These are phyloP conservation scores for Montipora efflorescens DNA, from an alignment of 64 coral and sea anemone species.

Conservation along the genomic window DNA sequence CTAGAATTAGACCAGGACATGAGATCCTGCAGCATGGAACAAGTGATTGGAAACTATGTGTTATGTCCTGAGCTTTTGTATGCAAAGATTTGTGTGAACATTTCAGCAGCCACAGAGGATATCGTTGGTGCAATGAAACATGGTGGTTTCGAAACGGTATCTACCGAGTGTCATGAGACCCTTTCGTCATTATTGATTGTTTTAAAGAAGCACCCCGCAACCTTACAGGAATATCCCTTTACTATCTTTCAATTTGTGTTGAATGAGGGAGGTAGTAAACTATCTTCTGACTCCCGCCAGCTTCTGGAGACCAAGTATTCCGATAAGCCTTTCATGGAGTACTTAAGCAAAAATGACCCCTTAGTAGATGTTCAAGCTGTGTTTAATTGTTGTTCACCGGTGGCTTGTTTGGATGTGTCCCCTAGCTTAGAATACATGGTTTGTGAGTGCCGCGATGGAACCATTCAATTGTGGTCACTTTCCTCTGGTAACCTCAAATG, in stretches of 20 bases:
- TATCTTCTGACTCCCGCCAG: background rate
- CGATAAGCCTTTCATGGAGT: background rate
- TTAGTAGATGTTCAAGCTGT: background rate
- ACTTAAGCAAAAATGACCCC: background rate
- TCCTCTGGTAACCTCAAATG: background rate
- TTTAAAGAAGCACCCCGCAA: background rate
- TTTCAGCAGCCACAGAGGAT: background rate
- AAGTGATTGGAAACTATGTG: background rate
- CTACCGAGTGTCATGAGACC: background rate
- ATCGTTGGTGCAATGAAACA: background rate
- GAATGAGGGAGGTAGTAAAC: background rate
- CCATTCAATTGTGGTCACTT: slow-evolving; percentile 24
- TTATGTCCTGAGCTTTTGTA: background rate
- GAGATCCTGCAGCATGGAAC: background rate
- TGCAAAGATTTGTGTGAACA: background rate
- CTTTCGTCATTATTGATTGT: background rate
- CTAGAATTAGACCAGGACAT: background rate
- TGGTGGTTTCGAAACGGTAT: background rate
- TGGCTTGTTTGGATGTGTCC: slow-evolving; percentile 38
- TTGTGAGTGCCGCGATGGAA: slow-evolving; percentile 13
- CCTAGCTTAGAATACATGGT: slow-evolving; percentile 19
- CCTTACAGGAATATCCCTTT: background rate
- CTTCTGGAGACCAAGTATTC: slow-evolving; percentile 3
- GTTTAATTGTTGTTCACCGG: background rate
- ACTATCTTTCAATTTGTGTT: background rate